phyloP scores from a whole-genome alignment of 2,888 invertebrate genomes.

The Nudaria mundana region DNA sequence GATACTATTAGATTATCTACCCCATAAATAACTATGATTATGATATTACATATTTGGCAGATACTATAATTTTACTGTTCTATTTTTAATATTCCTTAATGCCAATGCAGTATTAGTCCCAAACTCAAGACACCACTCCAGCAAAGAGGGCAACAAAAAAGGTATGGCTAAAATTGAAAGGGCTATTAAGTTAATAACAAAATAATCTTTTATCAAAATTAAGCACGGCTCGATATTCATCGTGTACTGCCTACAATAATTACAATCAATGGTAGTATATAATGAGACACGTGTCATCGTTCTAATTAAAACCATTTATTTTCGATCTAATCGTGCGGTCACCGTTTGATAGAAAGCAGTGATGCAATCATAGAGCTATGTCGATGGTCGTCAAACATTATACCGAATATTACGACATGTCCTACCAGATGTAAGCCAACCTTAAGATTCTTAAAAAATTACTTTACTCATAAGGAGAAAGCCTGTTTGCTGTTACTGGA shows the following conservation, averaged over 20 bases:
- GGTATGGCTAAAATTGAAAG: constrained; percentile 34
- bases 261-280: constrained; percentile 37
- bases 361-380: constrained; percentile 42
- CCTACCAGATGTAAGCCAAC: not conserved
- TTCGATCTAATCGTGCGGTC: constrained; percentile 33
- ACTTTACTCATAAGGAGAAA: not conserved
- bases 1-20: no score
- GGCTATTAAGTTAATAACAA: no score
- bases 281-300: constrained; percentile 30
- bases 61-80: no score
- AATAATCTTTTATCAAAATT: constrained; percentile 34
- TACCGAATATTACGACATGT: constrained; percentile 26
- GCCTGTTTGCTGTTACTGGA: no score
- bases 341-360: constrained; percentile 55
- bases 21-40: no score
- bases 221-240: constrained; percentile 31
- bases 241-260: constrained; percentile 32
- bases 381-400: constrained; percentile 39
- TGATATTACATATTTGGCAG: no score
- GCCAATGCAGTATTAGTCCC: constrained; percentile 31
- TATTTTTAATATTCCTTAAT: no score
- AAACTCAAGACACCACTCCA: constrained; percentile 59
- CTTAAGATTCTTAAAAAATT: not conserved
- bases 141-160: constrained; percentile 48
- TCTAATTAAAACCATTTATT: constrained; percentile 58